Conservation (phyloP, 2,113 vertebrate genomes). For the Channa argus region DNA sequence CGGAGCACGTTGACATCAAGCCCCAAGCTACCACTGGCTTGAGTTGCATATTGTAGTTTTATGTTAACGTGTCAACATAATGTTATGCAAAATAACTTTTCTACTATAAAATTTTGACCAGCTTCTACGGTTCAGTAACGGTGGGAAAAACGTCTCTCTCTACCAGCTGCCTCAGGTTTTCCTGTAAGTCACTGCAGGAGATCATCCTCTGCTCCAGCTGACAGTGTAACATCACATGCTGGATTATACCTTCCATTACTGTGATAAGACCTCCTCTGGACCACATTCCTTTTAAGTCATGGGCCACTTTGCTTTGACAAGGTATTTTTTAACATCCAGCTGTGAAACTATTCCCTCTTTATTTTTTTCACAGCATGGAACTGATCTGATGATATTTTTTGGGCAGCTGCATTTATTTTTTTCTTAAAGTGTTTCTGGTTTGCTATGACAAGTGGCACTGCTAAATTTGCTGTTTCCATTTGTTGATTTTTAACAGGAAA, state of each 20-base stretch:
- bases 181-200: not conserved
- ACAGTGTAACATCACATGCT: conserved; percentile 5
- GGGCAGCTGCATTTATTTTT: not conserved
- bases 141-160: too few relatives aligned
- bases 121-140: not conserved
- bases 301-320: not conserved
- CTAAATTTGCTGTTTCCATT: not conserved
- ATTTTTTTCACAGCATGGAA: not conserved
- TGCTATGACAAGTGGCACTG: not conserved
- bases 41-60: too few relatives aligned
- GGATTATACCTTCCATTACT: not conserved
- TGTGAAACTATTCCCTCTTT: not conserved
- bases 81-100: too few relatives aligned
- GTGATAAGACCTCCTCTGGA: conserved; percentile 1
- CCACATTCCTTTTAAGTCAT: not conserved
- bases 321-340: not conserved
- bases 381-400: not conserved
- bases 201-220: not conserved
- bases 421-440: not conserved
- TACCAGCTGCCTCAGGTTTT: not conserved
- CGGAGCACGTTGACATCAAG: too few relatives aligned
- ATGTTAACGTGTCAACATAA: too few relatives aligned
- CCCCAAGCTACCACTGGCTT: too few relatives aligned
- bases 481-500: too few relatives aligned
- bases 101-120: too few relatives aligned